Conservation (phyloP, 2,797 vertebrate species). For the Monodelphis domestica region DNA sequence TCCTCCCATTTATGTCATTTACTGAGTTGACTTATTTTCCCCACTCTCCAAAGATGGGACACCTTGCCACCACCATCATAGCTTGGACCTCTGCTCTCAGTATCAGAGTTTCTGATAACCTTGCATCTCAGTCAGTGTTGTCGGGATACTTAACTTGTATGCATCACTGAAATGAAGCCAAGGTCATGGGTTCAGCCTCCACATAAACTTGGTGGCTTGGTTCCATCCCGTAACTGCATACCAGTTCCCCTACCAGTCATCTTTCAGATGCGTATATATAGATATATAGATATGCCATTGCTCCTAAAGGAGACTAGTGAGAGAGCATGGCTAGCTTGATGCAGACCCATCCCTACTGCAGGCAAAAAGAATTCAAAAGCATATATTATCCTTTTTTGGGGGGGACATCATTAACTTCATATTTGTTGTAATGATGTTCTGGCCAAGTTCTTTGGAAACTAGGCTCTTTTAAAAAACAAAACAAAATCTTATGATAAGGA, state of each 20-base stretch:
- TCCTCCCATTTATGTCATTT: neutral
- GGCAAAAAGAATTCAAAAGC: neutral
- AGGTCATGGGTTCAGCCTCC: neutral
- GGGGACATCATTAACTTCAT: neutral
- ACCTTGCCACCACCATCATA: neutral
- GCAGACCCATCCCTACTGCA: too few relatives aligned
- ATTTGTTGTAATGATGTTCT: neutral
- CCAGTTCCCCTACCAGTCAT: neutral
- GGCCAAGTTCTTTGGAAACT: neutral
- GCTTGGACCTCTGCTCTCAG: neutral
- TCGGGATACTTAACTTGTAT: neutral
- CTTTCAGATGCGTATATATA: neutral
- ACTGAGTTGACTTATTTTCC: neutral
- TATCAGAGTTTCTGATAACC: neutral
- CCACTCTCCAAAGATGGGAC: neutral
- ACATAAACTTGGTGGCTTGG: neutral
- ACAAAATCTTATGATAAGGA: neutral
- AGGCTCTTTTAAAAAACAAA: neutral
- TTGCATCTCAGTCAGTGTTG: neutral
- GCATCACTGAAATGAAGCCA: neutral
- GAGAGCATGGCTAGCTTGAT: neutral
- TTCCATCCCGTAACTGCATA: neutral
- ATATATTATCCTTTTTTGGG: neutral
- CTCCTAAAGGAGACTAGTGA: neutral
- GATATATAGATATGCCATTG: too few relatives aligned